Evolutionary conservation across 1,140 invertebrate genomes (phyloP).

Genomic region (Bicyclus anynana): DNA sequence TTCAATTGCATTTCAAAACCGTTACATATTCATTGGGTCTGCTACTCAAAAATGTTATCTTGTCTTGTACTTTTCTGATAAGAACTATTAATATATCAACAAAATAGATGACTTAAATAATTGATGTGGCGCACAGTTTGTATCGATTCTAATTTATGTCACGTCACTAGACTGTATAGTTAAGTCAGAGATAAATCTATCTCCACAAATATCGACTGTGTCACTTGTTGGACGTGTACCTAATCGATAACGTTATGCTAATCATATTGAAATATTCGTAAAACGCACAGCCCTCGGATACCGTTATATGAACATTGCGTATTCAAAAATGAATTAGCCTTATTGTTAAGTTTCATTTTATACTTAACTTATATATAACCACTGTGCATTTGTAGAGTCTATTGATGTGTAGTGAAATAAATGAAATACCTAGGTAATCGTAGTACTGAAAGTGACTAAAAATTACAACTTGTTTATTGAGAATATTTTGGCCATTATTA

Average conservation of each 20-base stretch:
- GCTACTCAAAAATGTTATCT: background rate
- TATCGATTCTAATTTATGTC: constrained; percentile 13
- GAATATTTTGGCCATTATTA: no score
- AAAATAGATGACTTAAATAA: background rate
- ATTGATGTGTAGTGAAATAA: no score
- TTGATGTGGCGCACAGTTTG: background rate
- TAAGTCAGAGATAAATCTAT: constrained; percentile 14
- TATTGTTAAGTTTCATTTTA: no score
- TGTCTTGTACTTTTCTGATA: background rate
- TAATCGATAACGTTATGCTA: constrained; percentile 13
- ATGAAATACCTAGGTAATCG: no score
- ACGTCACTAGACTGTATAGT: constrained; percentile 12
- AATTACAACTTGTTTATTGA: no score
- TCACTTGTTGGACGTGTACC: constrained; percentile 8
- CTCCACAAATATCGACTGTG: constrained; percentile 5
- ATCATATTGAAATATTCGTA: background rate
- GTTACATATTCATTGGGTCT: no score
- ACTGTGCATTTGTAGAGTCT: no score
- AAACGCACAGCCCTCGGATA: background rate
- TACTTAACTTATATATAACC: no score
- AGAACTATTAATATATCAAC: background rate
- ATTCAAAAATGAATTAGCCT: no score
- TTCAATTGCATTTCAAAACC: no score
- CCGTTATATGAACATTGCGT: no score
- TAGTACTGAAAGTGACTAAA: no score